phyloP scores from a whole-genome alignment of 1,140 invertebrate species.

The Telenomus remus region DNA sequence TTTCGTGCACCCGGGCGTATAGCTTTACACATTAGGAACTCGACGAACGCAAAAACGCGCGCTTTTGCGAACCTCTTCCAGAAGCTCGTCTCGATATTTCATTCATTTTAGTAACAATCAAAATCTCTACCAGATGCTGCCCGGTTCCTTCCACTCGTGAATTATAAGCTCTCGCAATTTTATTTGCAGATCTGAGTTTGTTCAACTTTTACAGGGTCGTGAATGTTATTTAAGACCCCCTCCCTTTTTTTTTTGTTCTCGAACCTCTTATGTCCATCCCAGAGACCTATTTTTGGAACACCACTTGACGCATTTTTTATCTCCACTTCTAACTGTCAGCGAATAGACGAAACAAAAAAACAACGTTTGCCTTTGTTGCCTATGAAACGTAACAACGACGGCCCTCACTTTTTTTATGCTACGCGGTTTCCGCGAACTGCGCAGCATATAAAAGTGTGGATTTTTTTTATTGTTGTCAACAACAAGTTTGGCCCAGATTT shows the following conservation, averaged over 20 bases:
- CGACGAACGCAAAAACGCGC: conserved; percentile 12
- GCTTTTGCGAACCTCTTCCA: neutral
- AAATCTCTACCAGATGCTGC: conserved; percentile 18
- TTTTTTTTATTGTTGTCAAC: conserved; percentile 28
- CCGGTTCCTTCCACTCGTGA: conserved; percentile 18
- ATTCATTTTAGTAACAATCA: conserved; percentile 28
- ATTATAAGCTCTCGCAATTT: conserved; percentile 23
- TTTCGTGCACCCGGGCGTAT: conserved; percentile 24
- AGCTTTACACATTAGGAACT: conserved; percentile 37
- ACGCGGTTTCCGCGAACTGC: conserved; percentile 16
- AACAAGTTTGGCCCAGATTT: conserved; percentile 32
- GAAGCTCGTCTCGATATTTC: conserved; percentile 7
- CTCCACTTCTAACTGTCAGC: neutral
- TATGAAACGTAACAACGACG: neutral
- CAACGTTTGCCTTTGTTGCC: conserved; percentile 2
- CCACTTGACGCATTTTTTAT: neutral
- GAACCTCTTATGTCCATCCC: neutral
- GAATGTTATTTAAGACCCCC: too few species aligned
- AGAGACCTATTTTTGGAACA: neutral
- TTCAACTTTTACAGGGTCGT: neutral
- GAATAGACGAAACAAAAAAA: conserved; percentile 5
- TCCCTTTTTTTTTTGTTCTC: neutral
- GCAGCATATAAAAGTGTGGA: conserved; percentile 23
- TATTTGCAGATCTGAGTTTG: conserved; percentile 5
- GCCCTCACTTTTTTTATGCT: neutral